phyloP scores from a whole-genome alignment of 2,113 vertebrate species.

The Speoplatyrhinus poulsoni region DNA sequence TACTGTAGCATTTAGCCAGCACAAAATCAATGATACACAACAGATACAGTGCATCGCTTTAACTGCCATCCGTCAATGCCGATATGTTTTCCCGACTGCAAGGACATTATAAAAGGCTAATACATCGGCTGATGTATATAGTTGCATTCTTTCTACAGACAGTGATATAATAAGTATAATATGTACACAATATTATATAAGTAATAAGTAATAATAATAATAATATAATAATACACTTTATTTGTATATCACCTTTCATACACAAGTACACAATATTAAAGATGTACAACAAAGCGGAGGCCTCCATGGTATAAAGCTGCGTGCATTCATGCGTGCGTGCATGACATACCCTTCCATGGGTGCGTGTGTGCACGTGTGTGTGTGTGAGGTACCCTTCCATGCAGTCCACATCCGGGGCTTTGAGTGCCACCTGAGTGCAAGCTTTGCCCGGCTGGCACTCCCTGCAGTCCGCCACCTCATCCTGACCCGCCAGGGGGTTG shows the following conservation, averaged over 20 bases:
- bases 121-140: too few species aligned
- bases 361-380: not conserved
- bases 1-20: too few species aligned
- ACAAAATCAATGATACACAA: too few species aligned
- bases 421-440: constrained; percentile 81
- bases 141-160: not conserved
- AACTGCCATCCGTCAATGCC: too few species aligned
- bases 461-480: constrained; percentile 77
- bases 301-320: not conserved
- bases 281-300: not conserved
- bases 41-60: too few species aligned
- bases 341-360: too few species aligned
- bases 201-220: too few species aligned
- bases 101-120: too few species aligned
- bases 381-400: constrained; percentile 75
- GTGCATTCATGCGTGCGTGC: not conserved
- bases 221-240: too few species aligned
- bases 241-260: too few species aligned
- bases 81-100: too few species aligned
- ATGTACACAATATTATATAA: too few species aligned
- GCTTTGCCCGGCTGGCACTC: constrained; percentile 81
- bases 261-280: not conserved
- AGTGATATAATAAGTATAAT: not conserved
- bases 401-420: constrained; percentile 78
- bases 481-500: constrained; percentile 83